Percentiles rank a stretch among this genome's conserved stretches.
Evolutionary conservation across 2,888 invertebrate genomes (phyloP).

Genomic region (Tortricodes alternella): DNA sequence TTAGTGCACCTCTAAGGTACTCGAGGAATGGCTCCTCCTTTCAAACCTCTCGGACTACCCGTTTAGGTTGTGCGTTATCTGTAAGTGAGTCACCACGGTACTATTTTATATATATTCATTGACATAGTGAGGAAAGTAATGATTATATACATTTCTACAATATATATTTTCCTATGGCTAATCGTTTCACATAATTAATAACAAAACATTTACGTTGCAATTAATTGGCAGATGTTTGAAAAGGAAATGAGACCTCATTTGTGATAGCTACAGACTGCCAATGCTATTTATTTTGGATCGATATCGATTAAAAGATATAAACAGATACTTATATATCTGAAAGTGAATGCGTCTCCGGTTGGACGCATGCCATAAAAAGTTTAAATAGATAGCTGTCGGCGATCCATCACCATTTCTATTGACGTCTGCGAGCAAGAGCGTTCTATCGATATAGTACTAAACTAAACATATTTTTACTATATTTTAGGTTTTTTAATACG

Average conservation of each 20-base stretch:
- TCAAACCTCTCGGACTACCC: too few species aligned
- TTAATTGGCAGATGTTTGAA: too few species aligned
- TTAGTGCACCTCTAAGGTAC: too few species aligned
- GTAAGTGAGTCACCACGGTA: too few species aligned
- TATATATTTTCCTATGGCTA: too few species aligned
- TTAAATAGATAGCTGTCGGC: conserved; percentile 6
- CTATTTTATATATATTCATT: too few species aligned
- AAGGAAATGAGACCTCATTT: neutral
- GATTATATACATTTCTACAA: too few species aligned
- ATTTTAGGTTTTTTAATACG: neutral
- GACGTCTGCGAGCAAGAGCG: conserved; percentile 1
- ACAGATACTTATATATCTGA: neutral
- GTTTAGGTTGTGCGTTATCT: too few species aligned
- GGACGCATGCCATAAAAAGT: conserved; percentile 5
- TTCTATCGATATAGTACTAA: neutral
- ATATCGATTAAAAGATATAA: neutral
- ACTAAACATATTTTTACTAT: neutral
- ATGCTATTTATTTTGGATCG: neutral
- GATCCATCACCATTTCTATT: conserved; percentile 4
- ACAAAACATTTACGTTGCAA: too few species aligned
- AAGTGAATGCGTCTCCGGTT: neutral
- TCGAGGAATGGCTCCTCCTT: too few species aligned
- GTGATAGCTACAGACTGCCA: neutral
- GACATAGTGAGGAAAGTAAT: too few species aligned
- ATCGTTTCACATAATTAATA: too few species aligned